Base-by-base conservation (phyloP, 2,888 invertebrate genomes). In the Oligia fasciuncula region DNA sequence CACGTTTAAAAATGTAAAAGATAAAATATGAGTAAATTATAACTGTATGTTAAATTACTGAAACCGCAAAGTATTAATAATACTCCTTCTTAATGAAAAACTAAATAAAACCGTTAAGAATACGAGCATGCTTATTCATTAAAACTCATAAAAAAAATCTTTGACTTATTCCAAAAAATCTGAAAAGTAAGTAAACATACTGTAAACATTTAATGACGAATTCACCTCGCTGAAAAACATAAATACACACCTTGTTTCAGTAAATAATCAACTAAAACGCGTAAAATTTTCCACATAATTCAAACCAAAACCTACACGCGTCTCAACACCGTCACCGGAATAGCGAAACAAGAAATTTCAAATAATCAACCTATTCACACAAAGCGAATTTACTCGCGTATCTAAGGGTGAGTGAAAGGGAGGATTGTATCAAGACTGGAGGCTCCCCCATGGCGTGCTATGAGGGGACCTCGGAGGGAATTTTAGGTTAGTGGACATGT, bases 401-500 rank as follows among this genome's bases (percentile, higher is more conserved):
- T 94, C 95, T 94, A 93, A 94, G 96, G 95, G 96, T 93, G 96
- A 95, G 96, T 90, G 96, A 95, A 95, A 95, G 96, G 95, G 96
- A 95, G 95, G 95, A 92, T 93, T 92, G 95, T 94, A 95, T 94
- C 95, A 95, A 95, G 95, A 95, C 94, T 94, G 94, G 93, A 89
- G 89, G 80, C 89, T 88, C 95, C 96, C 95, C 96, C 95, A 95
- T 95, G 93, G 95, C 95, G 94, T 94, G 93, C 94, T 93, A 93
- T 93, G 94, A 95, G 92, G 96, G 96, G 95, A 94, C 94, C 91
- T 94, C 95, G 90, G 94, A 95, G 95, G 94, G 95, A 95, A 95
- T 96, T 96, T 96, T 96, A 96, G 96, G 95, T 97, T 97, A 97
- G 97, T 97, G 97, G 97, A 96, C 97, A 97, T 97, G 97, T 97